Evolutionary conservation across 2,797 vertebrate genomes (phyloP).

Genomic region (Pantherophis alleghaniensis): DNA sequence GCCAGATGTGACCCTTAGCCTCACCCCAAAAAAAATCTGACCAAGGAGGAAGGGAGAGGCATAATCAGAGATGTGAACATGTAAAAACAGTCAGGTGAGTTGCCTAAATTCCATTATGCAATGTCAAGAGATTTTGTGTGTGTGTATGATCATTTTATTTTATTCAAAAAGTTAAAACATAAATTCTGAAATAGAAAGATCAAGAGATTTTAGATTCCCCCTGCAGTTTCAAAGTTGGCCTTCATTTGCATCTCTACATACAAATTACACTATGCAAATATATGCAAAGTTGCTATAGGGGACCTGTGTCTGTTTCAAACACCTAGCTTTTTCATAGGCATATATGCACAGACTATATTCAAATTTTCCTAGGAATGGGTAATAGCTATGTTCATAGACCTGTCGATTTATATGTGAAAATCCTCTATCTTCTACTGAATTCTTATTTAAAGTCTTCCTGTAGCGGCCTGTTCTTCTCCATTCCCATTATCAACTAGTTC

Average conservation of each 20-base stretch:
- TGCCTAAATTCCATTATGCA: background rate
- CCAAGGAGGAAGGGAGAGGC: background rate
- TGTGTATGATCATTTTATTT: background rate
- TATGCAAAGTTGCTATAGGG: background rate
- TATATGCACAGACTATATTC: background rate
- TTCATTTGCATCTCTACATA: background rate
- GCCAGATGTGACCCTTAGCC: background rate
- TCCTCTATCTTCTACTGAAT: background rate
- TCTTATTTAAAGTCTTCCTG: background rate
- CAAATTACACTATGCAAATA: background rate
- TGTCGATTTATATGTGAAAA: background rate
- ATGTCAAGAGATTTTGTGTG: background rate
- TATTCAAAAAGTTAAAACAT: background rate
- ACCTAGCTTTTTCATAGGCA: background rate
- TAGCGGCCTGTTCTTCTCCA: constrained; percentile 3
- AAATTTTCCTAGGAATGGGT: background rate
- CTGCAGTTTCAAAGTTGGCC: background rate
- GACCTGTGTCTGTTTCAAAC: background rate
- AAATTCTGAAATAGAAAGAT: background rate
- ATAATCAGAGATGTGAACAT: background rate
- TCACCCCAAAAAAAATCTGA: background rate
- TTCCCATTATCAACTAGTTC: constrained; percentile 5
- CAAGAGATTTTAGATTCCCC: background rate
- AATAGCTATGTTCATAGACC: background rate
- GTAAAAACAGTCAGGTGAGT: background rate